Conservation (phyloP, 2,797 vertebrate genomes). For the Eulemur coronatus region DNA sequence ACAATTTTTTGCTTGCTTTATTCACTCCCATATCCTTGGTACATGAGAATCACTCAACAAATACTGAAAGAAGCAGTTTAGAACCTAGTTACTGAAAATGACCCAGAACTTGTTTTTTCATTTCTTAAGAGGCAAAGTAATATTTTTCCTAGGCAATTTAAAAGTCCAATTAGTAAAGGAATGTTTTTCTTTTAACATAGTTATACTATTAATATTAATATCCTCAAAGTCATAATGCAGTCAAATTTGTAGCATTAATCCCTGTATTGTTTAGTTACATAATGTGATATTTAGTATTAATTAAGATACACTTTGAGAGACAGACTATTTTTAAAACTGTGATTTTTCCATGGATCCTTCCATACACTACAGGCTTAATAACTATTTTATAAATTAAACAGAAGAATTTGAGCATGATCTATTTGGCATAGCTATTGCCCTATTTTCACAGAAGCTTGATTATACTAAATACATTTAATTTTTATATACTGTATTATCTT, state of each 20-base stretch:
- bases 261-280: not conserved
- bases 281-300: not conserved
- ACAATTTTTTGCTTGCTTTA: not conserved
- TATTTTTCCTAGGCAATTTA: not conserved
- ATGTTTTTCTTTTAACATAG: not conserved
- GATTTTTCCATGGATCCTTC: not conserved
- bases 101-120: not conserved
- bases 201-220: not conserved
- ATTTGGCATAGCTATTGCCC: not conserved
- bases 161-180: not conserved
- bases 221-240: not conserved
- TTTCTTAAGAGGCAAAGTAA: not conserved
- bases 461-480: not conserved
- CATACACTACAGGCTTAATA: not conserved
- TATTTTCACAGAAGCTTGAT: not conserved
- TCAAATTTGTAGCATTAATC: not conserved
- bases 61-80: not conserved
- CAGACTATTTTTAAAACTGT: not conserved
- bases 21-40: not conserved
- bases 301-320: not conserved
- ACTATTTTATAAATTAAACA: constrained; percentile 5
- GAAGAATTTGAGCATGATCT: not conserved
- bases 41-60: not conserved
- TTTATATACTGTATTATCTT: not conserved
- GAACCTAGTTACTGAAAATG: not conserved